Evolutionary conservation across 2,113 vertebrate genomes (phyloP), one percentile per base, ranked within the genome.

Genomic region (Ceyx margarethae): DNA sequence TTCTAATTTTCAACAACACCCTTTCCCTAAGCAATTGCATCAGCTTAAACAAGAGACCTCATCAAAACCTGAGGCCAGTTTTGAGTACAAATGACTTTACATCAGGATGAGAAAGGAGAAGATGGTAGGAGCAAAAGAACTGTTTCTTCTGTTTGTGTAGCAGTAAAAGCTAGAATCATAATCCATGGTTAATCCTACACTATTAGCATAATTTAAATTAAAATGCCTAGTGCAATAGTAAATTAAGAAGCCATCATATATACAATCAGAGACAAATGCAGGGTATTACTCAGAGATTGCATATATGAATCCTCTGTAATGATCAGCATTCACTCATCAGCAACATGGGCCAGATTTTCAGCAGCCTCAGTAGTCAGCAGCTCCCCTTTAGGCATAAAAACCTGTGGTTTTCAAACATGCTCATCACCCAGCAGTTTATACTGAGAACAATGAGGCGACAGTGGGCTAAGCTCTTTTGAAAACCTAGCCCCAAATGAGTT

Each of bases 151-250:
- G 46, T 67, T 89, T 91, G 60, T 67, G 82, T 74, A 78, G 66
- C 60, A 89, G 75, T 60, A 96, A 90, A 89, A 33, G 79, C 64
- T 83, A 77, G 89, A 93, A 82, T 95, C 92, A 87, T 94, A 95
- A 96, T 91, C 96, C 42, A 1, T 53, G 51, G 67, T 92, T 95
- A 95, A 96, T 96, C 94, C 94, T 92, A 58, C 35, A 42, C 48
- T 80, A 92, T 93, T 92, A 92, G 72, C 94, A 96, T 91, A 92
- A 96, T 85, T 93, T 93, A 91, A 96, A 96, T 96, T 91, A 89
- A 95, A 95, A 95, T 87, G 91, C 84, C 51, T 80, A 85, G 78
- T 85, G 89, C 79, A 92, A 80, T 20, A 76, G 91, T 85, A 94
- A 94, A 92, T 77, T 89, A 89, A 92, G 87, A 85, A 96, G 65